Evolutionary conservation across 2,888 invertebrate genomes (phyloP), one percentile per base, ranked within the genome.

Genomic region (Cantharis lateralis): DNA sequence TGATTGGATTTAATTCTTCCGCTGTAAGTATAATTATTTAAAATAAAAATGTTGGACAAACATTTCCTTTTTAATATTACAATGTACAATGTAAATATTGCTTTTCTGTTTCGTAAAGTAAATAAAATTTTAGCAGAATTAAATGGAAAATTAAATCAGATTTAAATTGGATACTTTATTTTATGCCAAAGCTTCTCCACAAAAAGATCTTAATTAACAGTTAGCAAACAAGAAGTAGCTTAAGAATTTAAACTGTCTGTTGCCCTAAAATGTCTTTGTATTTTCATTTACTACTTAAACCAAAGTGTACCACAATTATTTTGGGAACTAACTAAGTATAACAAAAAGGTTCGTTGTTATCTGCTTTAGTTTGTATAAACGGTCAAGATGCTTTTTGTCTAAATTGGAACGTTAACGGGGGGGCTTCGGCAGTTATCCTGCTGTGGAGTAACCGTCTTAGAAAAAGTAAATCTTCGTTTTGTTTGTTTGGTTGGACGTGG

Each of bases 291-390:
- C 66, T 72, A 61, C 72, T 72, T 68, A 72, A 66, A 72, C 64
- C 28, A 66, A 72, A 72, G 66, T 72, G 66, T 66, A 72, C 66
- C 72, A 72, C 72, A 72, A 72, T 72, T 72, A 72, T 72, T 72
- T 72, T 61, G 32, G 68, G 32, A 72, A 72, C 72, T 72, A 72
- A 72, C 72, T 72, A 72, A 72, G 72, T 66, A 64, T 61, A 66
- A 72, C 64, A 72, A 72, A 72, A 72, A 72, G 68, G 72, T 72
- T 72, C 61, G 32, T 48, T 66, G 72, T 72, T 72, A 72, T 72
- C 72, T 72, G 61, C 72, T 72, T 72, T 66, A 66, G 64, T 69
- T 66, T 72, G 66, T 48, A 48, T 48, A 66, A 66, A 72, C 68
- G 72, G 72, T 72, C 66, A 72, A 72, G 66, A 68, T 72, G 68